Percentiles rank a stretch among this genome's conserved stretches.
Conservation (phyloP, 1,140 invertebrate species). For the Planococcus citri region DNA sequence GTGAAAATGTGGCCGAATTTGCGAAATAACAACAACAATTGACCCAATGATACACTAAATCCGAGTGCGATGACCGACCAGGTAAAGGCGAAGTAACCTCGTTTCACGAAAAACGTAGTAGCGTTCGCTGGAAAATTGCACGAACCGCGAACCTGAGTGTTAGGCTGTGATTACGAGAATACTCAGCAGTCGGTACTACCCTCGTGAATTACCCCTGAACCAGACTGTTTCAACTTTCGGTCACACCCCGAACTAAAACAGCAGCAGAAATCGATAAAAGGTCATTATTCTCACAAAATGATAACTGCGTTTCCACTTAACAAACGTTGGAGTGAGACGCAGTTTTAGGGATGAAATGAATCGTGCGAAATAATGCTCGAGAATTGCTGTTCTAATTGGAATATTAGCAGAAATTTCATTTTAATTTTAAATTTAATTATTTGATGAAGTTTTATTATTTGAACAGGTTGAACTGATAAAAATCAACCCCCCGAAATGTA, state of each 20-base stretch:
- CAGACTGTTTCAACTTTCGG: background rate
- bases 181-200: no score
- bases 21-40: no score
- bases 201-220: background rate
- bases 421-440: no score
- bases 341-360: no score
- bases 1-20: no score
- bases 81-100: background rate
- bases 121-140: background rate
- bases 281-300: background rate
- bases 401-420: no score
- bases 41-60: background rate
- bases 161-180: background rate
- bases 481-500: no score
- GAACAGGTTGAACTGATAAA: no score
- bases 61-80: background rate
- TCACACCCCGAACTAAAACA: conserved; percentile 6
- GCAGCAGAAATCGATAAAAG: background rate
- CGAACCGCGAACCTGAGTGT: background rate
- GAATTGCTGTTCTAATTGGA: no score
- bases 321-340: no score
- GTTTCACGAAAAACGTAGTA: background rate
- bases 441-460: no score
- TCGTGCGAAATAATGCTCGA: no score
- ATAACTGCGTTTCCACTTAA: background rate